Evolutionary conservation across 35 echinoderm and acorn worm genomes (phyloP).

Genomic region (Patiria miniata): DNA sequence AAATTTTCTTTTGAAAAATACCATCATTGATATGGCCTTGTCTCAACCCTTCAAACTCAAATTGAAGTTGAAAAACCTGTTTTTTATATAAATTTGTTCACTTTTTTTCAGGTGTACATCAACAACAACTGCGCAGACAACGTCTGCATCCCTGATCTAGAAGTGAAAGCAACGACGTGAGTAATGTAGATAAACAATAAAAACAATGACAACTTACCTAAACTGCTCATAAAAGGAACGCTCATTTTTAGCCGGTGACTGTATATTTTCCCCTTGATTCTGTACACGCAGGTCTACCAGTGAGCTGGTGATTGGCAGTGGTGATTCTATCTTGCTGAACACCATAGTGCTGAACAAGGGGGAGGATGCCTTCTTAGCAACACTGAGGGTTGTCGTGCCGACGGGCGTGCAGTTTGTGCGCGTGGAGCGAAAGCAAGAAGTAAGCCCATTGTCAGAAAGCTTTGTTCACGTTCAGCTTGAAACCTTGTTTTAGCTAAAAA

Average conservation of each 20-base stretch:
- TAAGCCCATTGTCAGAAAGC: background rate
- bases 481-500: too few species aligned
- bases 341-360: constrained; percentile 19
- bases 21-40: too few species aligned
- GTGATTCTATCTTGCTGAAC: constrained; percentile 31
- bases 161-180: constrained; percentile 39
- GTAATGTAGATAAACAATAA: too few species aligned
- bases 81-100: background rate
- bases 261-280: background rate
- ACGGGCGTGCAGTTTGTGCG: constrained; percentile 56
- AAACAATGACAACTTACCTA: too few species aligned
- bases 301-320: constrained; percentile 34
- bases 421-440: constrained; percentile 41
- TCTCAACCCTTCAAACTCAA: too few species aligned
- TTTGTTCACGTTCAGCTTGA: too few species aligned
- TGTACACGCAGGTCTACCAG: constrained; percentile 22
- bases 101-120: constrained; percentile 39
- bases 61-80: too few species aligned
- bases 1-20: too few species aligned
- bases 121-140: constrained; percentile 55
- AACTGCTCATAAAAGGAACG: too few species aligned
- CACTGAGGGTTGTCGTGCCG: constrained; percentile 31
- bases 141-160: constrained; percentile 53
- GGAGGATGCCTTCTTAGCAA: constrained; percentile 62
- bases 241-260: background rate